A percentile compares a stretch with the other conserved stretches of the same genome.
Conservation (phyloP, 92 coral and sea anemone species). For the Palythoa heliodiscus region DNA sequence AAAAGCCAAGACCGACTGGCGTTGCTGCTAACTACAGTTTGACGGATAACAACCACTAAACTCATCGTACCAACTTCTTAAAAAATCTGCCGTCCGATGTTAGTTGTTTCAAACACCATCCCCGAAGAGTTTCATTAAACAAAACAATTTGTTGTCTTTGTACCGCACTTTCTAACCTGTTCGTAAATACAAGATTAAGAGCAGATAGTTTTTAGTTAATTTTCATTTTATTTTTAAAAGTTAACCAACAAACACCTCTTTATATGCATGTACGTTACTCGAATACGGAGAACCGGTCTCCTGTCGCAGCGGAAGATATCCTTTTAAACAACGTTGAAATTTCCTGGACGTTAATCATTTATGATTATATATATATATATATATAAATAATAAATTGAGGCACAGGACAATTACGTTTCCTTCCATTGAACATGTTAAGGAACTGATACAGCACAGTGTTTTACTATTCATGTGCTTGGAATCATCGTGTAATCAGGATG, state of each 20-base stretch:
- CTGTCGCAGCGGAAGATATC: background rate
- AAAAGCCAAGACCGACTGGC: too few relatives aligned
- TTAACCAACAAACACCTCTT: too few relatives aligned
- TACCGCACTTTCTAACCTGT: background rate
- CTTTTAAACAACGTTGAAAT: background rate
- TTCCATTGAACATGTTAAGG: background rate
- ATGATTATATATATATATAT: background rate
- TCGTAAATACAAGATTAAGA: background rate
- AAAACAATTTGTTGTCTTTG: background rate
- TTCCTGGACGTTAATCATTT: background rate
- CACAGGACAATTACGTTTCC: background rate
- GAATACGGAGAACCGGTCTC: too few relatives aligned
- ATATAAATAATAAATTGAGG: background rate
- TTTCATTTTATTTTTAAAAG: too few relatives aligned
- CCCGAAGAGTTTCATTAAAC: too few relatives aligned
- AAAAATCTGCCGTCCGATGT: too few relatives aligned
- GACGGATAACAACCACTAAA: too few relatives aligned
- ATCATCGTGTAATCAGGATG: background rate
- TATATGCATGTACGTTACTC: too few relatives aligned
- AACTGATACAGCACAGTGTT: background rate
- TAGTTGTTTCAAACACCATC: too few relatives aligned
- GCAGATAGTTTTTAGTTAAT: too few relatives aligned
- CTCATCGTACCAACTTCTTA: too few relatives aligned
- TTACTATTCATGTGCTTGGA: background rate
- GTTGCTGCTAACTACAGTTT: too few relatives aligned